Evolutionary conservation across 1,140 invertebrate genomes (phyloP), one percentile per base, ranked within the genome.

Genomic region (Brachionus paranguensis): DNA sequence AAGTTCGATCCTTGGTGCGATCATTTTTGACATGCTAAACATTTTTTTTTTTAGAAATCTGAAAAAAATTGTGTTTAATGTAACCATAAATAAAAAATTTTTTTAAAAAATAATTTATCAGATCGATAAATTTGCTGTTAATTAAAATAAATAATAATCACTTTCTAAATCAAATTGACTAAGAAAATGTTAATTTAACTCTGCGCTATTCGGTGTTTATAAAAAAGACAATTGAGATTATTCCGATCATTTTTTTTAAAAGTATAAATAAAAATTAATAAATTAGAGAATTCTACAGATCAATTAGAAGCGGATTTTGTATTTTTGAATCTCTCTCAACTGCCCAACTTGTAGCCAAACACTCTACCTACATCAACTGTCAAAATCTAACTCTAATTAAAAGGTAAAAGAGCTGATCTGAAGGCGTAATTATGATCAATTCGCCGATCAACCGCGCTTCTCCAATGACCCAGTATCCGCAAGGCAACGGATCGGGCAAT

Each of bases 391-490:
- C 33, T 33, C 3, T 47, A 47, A 47, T 14, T 14, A 47, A 12
- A 37, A 37, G 33, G 5, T 7, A 37, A 37, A 29, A 37, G 4
- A 55, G 4, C 7, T 20, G 17, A 20, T 6, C 17, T 55, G 6
- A 55, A 17, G 14, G 53, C 12, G 33, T 43, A 74, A 47, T 43
- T 14, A 74, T 74, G 70, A 74, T 74, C 37, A 74, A 74, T 74
- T 74, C 70, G 12, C 70, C 70, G 17, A 74, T 74, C 33, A 74
- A 74, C 20, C 70, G 70, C 10, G 70, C 70, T 37, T 74, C 70
- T 1, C 70, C 70, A 20, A 74, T 74, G 70, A 74, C 70, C 11
- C 70, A 41, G 37, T 43, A 74, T 43, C 41, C 70, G 6, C 70
- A 45, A 74, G n/a, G 12, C 14, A 74, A 74, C 20, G 41, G 70